Base-by-base conservation (phyloP, 2,797 vertebrate genomes). In the Scleropages formosus region DNA sequence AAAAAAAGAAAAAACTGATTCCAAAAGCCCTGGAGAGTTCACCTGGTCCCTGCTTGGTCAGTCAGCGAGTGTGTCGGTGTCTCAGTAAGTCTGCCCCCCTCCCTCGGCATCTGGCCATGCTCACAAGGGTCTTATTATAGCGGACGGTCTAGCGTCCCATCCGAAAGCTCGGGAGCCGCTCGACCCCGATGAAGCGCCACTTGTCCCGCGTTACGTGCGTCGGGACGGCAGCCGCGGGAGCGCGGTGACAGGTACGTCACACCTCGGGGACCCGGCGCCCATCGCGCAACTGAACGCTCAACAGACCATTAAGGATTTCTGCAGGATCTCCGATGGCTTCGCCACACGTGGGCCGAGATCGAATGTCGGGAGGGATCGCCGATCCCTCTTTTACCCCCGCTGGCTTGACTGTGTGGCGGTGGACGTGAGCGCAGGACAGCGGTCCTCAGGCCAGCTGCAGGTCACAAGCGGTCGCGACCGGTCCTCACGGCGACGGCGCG, bases 161-260 rank as follows among this genome's bases (percentile, higher is more conserved):
- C 15, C n/a, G 39, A 27, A 51, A 26, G 0, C 26, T 10, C 9
- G 66, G n/a, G 4, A 26, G n/a, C 15, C 24, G 16, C 15, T 24
- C 49, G 44, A 73, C 72, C 72, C 60, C 62, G 12, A 18, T 73
- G 10, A 61, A 73, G 59, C 1, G 44, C 65, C 63, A 39, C 10
- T 13, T 73, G 49, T 62, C 16, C 31, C 53, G 49, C 16, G 51
- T 53, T 69, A 69, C 22, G 18, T 46, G 13, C 3, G 4, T 56
- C 13, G 26, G 51, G 26, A 15, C 24, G 10, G 49, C 3, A 53
- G 22, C 49, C 7, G 15, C 53, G 13, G 44, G 11, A 62, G 12
- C 18, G 20, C 60, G 46, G 62, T 13, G 31, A 51, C 15, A 20
- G 20, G 24, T 31, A 3, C 20, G 26, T 6, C 24, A 51, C 12